Conservation (phyloP, 2,888 invertebrate genomes). For the Acanthosoma haemorrhoidale region DNA sequence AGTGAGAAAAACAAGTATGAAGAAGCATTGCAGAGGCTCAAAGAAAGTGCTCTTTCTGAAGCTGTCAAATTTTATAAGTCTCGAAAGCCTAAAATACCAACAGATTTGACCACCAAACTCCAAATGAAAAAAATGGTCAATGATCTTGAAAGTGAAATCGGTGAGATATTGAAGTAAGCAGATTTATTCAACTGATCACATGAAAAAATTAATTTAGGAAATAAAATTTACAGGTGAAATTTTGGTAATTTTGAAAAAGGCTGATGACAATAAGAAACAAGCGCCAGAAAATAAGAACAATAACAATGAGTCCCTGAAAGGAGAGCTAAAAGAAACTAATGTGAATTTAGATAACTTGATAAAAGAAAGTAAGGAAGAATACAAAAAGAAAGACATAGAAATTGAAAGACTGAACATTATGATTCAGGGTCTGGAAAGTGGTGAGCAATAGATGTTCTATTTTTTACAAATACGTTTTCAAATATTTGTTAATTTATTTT, state of each 20-base stretch:
- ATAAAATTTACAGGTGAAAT: constrained; percentile 51
- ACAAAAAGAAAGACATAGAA: constrained; percentile 44
- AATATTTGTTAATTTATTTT: neutral
- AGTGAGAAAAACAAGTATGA: constrained; percentile 62
- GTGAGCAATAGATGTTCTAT: constrained; percentile 38
- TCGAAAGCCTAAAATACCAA: constrained; percentile 66
- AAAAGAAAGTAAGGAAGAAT: constrained; percentile 42
- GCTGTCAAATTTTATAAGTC: constrained; percentile 52
- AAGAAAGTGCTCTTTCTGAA: constrained; percentile 59
- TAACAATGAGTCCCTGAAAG: constrained; percentile 35
- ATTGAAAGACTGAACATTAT: constrained; percentile 54
- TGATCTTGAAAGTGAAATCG: constrained; percentile 81
- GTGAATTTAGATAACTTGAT: constrained; percentile 42
- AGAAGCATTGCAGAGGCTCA: constrained; percentile 59
- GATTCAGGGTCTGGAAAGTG: constrained; percentile 50
- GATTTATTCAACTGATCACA: neutral
- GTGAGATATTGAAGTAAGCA: constrained; percentile 46
- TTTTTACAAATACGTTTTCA: neutral
- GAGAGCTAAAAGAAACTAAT: constrained; percentile 42
- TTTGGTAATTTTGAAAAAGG: constrained; percentile 57
- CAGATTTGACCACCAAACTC: constrained; percentile 65
- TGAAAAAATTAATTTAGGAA: constrained; percentile 30
- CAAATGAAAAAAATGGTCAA: constrained; percentile 78
- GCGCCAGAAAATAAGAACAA: constrained; percentile 32
- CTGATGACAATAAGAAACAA: constrained; percentile 48